Conservation (phyloP, 2,797 vertebrate species). For the Chaunax sp. region DNA sequence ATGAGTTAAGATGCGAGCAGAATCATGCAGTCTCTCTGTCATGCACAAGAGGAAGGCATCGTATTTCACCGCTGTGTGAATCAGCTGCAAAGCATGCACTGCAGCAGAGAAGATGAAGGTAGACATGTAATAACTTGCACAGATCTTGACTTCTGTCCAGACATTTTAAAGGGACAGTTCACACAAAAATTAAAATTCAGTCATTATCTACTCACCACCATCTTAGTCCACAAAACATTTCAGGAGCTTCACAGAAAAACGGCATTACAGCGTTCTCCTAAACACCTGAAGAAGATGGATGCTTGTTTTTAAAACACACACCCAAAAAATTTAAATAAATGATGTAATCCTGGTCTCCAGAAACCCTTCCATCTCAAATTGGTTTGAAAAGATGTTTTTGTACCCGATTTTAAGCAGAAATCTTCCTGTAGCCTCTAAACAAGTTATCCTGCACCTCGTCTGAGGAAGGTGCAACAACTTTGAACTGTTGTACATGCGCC, state of each 20-base stretch:
- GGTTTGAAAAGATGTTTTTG: neutral
- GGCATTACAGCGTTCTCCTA: too few relatives aligned
- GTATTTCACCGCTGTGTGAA: neutral
- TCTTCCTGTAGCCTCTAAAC: too few relatives aligned
- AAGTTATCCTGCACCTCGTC: too few relatives aligned
- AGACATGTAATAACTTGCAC: slow-evolving; percentile 58
- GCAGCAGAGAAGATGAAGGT: slow-evolving; percentile 19
- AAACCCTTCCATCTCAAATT: neutral
- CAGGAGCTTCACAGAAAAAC: too few relatives aligned
- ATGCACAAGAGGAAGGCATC: slow-evolving; percentile 64
- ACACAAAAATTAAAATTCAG: too few relatives aligned
- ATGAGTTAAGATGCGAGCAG: slow-evolving; percentile 9
- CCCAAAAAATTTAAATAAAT: neutral
- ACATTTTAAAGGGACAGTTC: neutral
- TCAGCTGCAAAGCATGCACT: slow-evolving; percentile 48
- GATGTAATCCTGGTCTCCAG: neutral
- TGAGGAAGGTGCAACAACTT: too few relatives aligned
- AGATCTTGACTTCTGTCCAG: neutral
- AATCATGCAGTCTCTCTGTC: slow-evolving; percentile 70
- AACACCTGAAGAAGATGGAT: too few relatives aligned
- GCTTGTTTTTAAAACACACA: too few relatives aligned
- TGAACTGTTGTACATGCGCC: too few relatives aligned
- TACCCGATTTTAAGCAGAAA: too few relatives aligned
- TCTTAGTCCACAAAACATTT: too few relatives aligned
- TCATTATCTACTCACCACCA: too few relatives aligned